Conservation (phyloP, 2,797 vertebrate species). For the Podargus strigoides region DNA sequence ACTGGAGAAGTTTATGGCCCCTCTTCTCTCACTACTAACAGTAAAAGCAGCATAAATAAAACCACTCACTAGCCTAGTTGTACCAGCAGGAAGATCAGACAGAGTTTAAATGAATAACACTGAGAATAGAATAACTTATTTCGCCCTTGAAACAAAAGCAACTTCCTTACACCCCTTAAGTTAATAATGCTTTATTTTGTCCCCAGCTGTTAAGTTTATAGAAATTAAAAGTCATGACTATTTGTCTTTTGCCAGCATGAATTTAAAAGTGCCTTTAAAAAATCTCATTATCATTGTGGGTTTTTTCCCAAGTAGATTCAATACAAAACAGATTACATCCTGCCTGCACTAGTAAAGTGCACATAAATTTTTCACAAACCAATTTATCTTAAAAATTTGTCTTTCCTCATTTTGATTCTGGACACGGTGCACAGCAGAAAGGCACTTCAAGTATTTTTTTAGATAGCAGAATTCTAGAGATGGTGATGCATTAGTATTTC, state of each 20-base stretch:
- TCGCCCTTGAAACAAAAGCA: slow-evolving; percentile 71
- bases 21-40: not conserved
- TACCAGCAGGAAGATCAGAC: slow-evolving; percentile 38
- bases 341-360: slow-evolving; percentile 72
- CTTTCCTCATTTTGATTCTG: slow-evolving; percentile 73
- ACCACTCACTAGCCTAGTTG: not conserved
- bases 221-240: slow-evolving; percentile 79
- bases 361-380: slow-evolving; percentile 88
- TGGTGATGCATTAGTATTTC: slow-evolving; percentile 28
- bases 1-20: not conserved
- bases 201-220: slow-evolving; percentile 73
- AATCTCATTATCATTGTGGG: slow-evolving; percentile 75
- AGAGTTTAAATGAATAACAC: slow-evolving; percentile 38
- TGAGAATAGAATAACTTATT: slow-evolving; percentile 55
- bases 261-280: slow-evolving; percentile 77
- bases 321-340: slow-evolving; percentile 79
- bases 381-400: slow-evolving; percentile 84
- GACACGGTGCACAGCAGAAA: slow-evolving; percentile 60
- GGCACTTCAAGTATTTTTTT: slow-evolving; percentile 56
- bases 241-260: slow-evolving; percentile 78
- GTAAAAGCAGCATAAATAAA: slow-evolving; percentile 41
- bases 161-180: slow-evolving; percentile 67
- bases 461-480: slow-evolving; percentile 44
- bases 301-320: slow-evolving; percentile 68
- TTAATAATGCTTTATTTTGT: slow-evolving; percentile 77